Conservation (phyloP, 2,797 vertebrate species). For the Melopsittacus undulatus region DNA sequence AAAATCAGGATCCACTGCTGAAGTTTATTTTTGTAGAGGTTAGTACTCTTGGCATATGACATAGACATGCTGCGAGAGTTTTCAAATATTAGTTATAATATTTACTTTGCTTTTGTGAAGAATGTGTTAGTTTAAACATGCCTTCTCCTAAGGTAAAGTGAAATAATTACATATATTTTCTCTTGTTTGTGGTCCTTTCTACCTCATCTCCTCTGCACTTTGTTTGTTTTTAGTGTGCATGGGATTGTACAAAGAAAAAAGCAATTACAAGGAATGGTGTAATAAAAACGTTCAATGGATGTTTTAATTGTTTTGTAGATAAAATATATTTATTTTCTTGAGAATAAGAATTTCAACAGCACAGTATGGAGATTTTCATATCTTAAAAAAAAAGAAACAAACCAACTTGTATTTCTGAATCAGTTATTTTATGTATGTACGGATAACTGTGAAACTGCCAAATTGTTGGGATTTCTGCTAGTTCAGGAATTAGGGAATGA, state of each 20-base stretch:
- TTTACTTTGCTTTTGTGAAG: constrained; percentile 52
- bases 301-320: constrained; percentile 9
- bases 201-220: not conserved
- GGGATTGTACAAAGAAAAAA: not conserved
- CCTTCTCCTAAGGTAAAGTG: constrained; percentile 34
- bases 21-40: constrained; percentile 52
- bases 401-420: not conserved
- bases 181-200: constrained; percentile 13
- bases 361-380: not conserved
- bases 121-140: constrained; percentile 39
- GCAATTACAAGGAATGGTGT: not conserved
- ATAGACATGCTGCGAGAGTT: not conserved
- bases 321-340: not conserved
- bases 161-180: constrained; percentile 26
- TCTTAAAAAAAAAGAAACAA: not conserved
- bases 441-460: not conserved
- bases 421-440: not conserved
- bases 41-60: constrained; percentile 24
- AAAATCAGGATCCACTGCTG: not conserved
- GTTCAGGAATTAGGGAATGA: not conserved
- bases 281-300: not conserved
- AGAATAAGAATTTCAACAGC: not conserved
- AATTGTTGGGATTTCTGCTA: constrained; percentile 8
- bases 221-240: not conserved
- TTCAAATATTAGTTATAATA: constrained; percentile 45